phyloP scores from a whole-genome alignment of 2,113 vertebrate genomes.

The Aix galericulata region DNA sequence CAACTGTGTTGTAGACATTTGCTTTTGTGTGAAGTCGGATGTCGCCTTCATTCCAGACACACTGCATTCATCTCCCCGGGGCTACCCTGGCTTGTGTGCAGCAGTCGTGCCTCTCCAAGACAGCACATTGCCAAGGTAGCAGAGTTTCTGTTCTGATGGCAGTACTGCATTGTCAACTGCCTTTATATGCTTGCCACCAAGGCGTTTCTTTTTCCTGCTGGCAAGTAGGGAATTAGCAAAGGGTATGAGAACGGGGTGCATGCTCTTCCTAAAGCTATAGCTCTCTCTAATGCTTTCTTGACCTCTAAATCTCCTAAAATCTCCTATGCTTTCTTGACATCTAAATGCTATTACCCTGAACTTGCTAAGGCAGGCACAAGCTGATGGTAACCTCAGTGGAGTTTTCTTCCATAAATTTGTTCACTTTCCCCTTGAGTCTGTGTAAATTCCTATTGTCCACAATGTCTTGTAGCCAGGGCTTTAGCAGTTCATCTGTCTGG shows the following conservation, averaged over 20 bases:
- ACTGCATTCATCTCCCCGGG: slow-evolving; percentile 27
- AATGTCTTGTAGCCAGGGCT: too few species aligned
- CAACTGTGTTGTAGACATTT: slow-evolving; percentile 42
- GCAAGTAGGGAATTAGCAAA: not conserved
- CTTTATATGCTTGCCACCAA: not conserved
- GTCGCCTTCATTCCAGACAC: slow-evolving; percentile 26
- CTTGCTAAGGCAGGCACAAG: not conserved
- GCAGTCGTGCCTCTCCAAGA: slow-evolving; percentile 11
- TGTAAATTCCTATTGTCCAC: not conserved
- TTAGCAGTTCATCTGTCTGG: not conserved
- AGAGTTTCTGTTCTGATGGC: not conserved
- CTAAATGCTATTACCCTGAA: not conserved
- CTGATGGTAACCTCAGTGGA: not conserved
- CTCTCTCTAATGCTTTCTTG: not conserved
- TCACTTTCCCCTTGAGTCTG: not conserved
- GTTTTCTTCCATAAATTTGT: not conserved
- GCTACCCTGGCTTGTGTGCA: not conserved
- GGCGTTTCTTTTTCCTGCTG: not conserved
- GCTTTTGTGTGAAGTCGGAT: slow-evolving; percentile 43
- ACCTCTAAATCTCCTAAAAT: not conserved
- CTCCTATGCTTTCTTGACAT: not conserved
- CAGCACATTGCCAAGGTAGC: slow-evolving; percentile 22
- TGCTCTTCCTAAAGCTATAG: not conserved
- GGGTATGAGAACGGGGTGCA: not conserved
- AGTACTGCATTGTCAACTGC: not conserved